phyloP scores from a whole-genome alignment of 1,140 invertebrate species.

The Melanaphis sacchari region DNA sequence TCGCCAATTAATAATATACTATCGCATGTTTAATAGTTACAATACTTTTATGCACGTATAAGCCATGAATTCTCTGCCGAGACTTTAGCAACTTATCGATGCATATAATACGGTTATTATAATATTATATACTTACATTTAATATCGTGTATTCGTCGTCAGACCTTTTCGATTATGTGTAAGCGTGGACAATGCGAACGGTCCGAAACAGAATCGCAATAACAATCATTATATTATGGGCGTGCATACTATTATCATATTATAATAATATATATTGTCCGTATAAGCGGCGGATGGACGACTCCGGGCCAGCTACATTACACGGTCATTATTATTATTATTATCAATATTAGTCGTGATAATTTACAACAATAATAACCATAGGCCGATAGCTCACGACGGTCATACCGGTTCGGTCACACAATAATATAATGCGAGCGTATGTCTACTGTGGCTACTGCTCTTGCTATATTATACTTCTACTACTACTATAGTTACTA shows the following conservation, averaged over 20 bases:
- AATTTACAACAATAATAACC: slow-evolving; percentile 8
- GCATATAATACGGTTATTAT: neutral
- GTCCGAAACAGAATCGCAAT: neutral
- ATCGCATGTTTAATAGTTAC: no score
- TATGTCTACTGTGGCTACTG: neutral
- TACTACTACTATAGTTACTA: neutral
- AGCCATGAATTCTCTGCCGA: neutral
- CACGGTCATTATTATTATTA: neutral
- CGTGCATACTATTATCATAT: neutral
- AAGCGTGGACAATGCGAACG: neutral
- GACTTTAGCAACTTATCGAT: neutral
- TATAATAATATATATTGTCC: neutral
- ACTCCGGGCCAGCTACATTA: neutral
- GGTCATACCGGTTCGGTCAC: neutral
- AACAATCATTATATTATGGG: neutral
- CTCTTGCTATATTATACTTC: neutral
- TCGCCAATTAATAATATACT: no score
- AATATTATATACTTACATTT: neutral
- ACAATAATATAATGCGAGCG: neutral
- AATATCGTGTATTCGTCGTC: neutral
- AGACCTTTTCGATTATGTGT: neutral
- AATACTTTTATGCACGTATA: neutral
- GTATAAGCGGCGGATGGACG: neutral
- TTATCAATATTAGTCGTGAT: slow-evolving; percentile 27
- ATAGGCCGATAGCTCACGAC: slow-evolving; percentile 4